Base-by-base conservation (phyloP, 2,113 vertebrate species). In the Arenaria interpres region DNA sequence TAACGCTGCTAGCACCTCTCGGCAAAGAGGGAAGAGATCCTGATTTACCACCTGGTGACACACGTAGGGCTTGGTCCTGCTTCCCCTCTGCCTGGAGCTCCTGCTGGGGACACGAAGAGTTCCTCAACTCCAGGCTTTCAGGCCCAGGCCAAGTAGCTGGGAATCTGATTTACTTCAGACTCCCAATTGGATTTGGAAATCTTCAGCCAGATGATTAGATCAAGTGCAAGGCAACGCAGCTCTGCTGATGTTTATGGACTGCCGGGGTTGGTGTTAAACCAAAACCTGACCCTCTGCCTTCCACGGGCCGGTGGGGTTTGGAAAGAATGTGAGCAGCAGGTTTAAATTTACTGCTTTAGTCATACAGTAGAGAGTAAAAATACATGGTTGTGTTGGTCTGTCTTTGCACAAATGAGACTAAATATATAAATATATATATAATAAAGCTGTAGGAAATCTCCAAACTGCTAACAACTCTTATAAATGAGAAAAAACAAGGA, bases 381-480 rank as follows among this genome's bases (percentile, higher is more conserved):
- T 50, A 43, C 35, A 24, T 15, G n/a, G 9, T 73, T 91, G 84
- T 22, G 3, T 87, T 64, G 39, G 18, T 46, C 80, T 64, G 54
- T 93, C 88, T 71, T 69, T 5, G 68, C 95, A 91, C 88, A 94
- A 93, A 93, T 69, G 89, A 93, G 94, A 69, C 69, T 92, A 75
- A 92, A 86, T 87, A 80, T 93, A 96, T 59, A 97, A 94, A 96
- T 95, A 91, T 93, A 83, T 86, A 45, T 67, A 46, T 94, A 93
- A 76, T 88, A 93, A 97, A 93, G 85, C 69, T 20, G 68, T 95
- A 96, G 88, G 96, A 95, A 96, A 97, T 89, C 84, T 90, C 93
- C 86, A 87, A 93, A 93, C 90, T 66, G 62, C 91, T 85, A 75
- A 71, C 54, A 89, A 86, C 62, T 82, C 64, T 85, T 96, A 93